Evolutionary conservation across 1,140 invertebrate species (phyloP).

Genomic region (Delia radicum): DNA sequence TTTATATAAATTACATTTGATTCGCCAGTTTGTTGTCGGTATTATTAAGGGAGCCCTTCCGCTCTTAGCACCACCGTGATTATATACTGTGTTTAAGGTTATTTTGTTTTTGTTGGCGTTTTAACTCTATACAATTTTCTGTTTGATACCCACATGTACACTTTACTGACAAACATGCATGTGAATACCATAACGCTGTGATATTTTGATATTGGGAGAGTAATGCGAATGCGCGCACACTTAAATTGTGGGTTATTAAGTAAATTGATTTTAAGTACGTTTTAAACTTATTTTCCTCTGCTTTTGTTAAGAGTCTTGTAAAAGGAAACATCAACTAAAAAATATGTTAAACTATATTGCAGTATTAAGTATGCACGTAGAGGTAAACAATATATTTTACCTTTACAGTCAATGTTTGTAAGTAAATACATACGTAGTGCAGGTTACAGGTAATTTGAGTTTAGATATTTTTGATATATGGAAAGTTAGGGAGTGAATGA

Average conservation of each 20-base stretch:
- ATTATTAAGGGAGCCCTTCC: constrained; percentile 10
- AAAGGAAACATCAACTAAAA: too few species aligned
- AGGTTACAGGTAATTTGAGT: too few species aligned
- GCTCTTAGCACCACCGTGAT: constrained; percentile 10
- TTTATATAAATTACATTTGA: constrained; percentile 19
- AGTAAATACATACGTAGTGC: too few species aligned
- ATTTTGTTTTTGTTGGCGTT: background rate
- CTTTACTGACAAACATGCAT: background rate
- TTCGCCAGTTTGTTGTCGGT: constrained; percentile 19
- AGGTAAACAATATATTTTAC: too few species aligned
- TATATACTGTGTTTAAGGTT: background rate
- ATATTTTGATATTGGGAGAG: background rate
- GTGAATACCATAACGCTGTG: background rate
- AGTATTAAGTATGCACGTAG: too few species aligned
- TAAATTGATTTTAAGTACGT: constrained; percentile 55
- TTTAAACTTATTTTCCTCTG: constrained; percentile 32
- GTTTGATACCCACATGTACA: background rate
- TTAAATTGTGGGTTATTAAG: constrained; percentile 54
- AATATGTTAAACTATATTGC: too few species aligned
- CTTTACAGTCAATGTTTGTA: too few species aligned
- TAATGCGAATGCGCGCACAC: constrained; percentile 26
- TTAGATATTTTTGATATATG: too few species aligned
- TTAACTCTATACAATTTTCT: background rate
- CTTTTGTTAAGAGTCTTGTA: too few species aligned
- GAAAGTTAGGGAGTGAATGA: too few species aligned